A percentile compares a stretch with the other conserved stretches of the same genome.
These are phyloP conservation scores for Rhynchonycteris naso DNA, from an alignment of 2,797 vertebrate genomes.

Conservation along the genomic window DNA sequence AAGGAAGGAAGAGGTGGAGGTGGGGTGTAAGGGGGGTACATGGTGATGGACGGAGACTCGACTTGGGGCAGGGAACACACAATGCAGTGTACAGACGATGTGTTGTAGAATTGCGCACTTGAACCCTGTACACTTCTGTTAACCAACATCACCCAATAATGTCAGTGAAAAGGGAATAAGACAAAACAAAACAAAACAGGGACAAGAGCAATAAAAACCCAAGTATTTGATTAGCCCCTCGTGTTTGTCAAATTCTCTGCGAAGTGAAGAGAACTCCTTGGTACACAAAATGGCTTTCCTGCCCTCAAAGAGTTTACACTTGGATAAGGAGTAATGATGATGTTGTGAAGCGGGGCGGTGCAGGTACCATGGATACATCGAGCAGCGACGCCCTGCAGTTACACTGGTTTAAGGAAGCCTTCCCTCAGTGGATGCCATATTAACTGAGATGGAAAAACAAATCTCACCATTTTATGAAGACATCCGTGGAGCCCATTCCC, in stretches of 20 bases:
- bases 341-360: background rate
- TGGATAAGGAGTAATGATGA: background rate
- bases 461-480: background rate
- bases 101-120: too few relatives aligned
- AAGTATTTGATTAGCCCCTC: background rate
- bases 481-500: background rate
- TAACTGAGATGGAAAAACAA: background rate
- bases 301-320: background rate
- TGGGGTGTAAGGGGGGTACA: too few relatives aligned
- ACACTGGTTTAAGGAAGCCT: background rate
- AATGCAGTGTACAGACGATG: too few relatives aligned
- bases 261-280: background rate
- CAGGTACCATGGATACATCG: background rate
- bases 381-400: rapidly evolving
- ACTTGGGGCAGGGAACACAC: too few relatives aligned
- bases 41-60: too few relatives aligned
- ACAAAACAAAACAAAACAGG: too few relatives aligned
- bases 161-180: too few relatives aligned
- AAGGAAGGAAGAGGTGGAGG: too few relatives aligned
- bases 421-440: background rate
- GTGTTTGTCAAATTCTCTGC: background rate
- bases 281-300: background rate
- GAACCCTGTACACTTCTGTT: too few relatives aligned
- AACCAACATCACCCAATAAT: too few relatives aligned
- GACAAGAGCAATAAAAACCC: background rate